These are phyloP conservation scores for Pseudomyrmex dendroicus DNA, from an alignment of 1,140 invertebrate species.

Conservation along the genomic window DNA sequence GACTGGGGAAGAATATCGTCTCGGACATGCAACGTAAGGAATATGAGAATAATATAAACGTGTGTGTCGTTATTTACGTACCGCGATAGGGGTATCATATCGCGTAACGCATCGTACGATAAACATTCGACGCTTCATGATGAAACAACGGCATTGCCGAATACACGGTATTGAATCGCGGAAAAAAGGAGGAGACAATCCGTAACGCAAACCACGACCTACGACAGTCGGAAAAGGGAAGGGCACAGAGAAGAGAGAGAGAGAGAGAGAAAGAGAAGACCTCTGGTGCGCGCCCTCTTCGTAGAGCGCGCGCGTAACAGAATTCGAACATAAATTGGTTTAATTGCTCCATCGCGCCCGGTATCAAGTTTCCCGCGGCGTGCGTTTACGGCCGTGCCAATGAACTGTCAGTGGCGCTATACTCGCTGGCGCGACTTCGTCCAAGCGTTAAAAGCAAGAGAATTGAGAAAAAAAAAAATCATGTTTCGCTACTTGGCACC, in stretches of 20 bases:
- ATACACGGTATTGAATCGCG: too few relatives aligned
- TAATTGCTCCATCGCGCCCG: conserved; percentile 71
- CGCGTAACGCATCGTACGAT: background rate
- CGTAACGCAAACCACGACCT: too few relatives aligned
- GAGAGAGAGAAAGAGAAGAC: conserved; percentile 5
- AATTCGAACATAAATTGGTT: conserved; percentile 74
- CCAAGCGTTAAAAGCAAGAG: background rate
- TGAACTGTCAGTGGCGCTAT: conserved; percentile 69
- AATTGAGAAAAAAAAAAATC: conserved; percentile 42
- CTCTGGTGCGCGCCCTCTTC: background rate
- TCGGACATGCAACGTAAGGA: conserved; percentile 18
- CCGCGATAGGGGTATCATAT: background rate
- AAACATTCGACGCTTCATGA: conserved; percentile 1
- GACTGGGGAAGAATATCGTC: conserved; percentile 50
- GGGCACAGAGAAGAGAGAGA: too few relatives aligned
- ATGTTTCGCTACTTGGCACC: conserved; percentile 31
- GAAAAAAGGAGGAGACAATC: too few relatives aligned
- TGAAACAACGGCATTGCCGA: background rate
- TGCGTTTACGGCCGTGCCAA: conserved; percentile 70
- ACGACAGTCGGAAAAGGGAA: background rate
- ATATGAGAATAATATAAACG: background rate
- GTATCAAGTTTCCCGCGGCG: conserved; percentile 69
- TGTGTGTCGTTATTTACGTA: conserved; percentile 54
- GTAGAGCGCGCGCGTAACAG: conserved; percentile 37
- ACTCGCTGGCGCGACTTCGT: conserved; percentile 56